Percentiles rank a stretch among this genome's conserved stretches.
Evolutionary conservation across 2,797 vertebrate species (phyloP).

Genomic region (Ctenopoma multispine): DNA sequence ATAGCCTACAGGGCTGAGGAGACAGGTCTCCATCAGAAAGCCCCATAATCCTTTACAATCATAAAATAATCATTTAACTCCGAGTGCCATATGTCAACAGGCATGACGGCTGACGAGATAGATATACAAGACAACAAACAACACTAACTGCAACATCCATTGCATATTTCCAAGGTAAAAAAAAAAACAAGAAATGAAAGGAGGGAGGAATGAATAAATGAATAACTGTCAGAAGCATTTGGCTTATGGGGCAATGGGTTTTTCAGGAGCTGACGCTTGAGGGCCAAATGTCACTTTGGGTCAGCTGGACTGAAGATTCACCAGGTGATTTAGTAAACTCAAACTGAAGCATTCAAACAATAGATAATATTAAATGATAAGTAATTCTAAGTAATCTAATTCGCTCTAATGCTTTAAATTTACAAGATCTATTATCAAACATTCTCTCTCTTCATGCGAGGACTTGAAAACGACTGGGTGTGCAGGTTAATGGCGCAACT

Average conservation of each 20-base stretch:
- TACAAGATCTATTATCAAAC: constrained; percentile 52
- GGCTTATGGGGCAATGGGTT: constrained; percentile 67
- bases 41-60: constrained; percentile 70
- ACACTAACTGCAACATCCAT: constrained; percentile 48
- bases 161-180: constrained; percentile 47
- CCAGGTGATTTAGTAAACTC: constrained; percentile 23
- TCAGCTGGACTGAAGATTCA: constrained; percentile 51
- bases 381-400: constrained; percentile 48
- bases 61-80: constrained; percentile 78
- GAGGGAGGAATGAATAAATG: constrained; percentile 75
- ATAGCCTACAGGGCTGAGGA: constrained; percentile 81
- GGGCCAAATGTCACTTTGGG: constrained; percentile 63
- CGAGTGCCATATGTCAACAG: constrained; percentile 65
- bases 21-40: constrained; percentile 73
- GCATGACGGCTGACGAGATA: constrained; percentile 70
- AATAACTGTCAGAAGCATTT: constrained; percentile 81
- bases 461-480: constrained; percentile 38
- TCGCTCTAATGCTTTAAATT: constrained; percentile 51
- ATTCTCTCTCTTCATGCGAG: constrained; percentile 33
- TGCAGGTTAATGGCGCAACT: constrained; percentile 69
- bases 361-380: constrained; percentile 21
- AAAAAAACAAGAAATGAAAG: constrained; percentile 42
- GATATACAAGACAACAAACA: constrained; percentile 70
- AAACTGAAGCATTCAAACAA: constrained; percentile 13
- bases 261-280: constrained; percentile 44